phyloP scores from a whole-genome alignment of 2,797 vertebrate genomes.

The Scolopax bukidnonensis region DNA sequence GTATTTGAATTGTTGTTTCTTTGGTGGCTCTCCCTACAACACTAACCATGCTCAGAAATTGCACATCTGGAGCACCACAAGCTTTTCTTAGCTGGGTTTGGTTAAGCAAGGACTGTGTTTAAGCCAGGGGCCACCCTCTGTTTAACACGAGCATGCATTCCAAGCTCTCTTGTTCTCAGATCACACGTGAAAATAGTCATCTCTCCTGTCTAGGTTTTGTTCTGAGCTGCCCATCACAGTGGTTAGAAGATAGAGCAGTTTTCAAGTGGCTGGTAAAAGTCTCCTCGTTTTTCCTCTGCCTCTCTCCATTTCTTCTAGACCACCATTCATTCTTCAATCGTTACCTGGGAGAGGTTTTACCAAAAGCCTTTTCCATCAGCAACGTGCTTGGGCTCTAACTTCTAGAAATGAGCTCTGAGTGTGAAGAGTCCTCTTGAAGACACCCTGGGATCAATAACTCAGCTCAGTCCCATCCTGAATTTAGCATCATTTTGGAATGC shows the following conservation, averaged over 20 bases:
- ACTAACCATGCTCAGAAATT: conserved; percentile 14
- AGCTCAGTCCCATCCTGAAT: not conserved
- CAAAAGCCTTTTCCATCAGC: not conserved
- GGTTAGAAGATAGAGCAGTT: not conserved
- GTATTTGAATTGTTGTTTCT: not conserved
- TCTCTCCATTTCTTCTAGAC: not conserved
- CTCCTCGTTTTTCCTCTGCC: not conserved
- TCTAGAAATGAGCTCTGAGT: not conserved
- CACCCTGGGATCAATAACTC: not conserved
- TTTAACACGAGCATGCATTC: not conserved
- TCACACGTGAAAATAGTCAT: not conserved
- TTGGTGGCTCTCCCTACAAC: not conserved
- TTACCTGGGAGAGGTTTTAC: not conserved
- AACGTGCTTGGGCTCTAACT: not conserved
- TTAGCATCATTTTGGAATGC: not conserved
- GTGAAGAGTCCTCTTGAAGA: not conserved
- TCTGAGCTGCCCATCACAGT: not conserved
- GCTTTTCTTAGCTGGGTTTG: conserved; percentile 53
- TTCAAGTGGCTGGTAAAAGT: not conserved
- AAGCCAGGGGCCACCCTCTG: not conserved
- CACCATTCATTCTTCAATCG: not conserved
- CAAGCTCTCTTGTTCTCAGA: not conserved
- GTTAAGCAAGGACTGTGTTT: conserved; percentile 37
- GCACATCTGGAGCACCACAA: not conserved
- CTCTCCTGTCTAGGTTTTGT: not conserved